Base-by-base conservation (phyloP, 2,888 invertebrate genomes). In the Amphiduros pacificus region DNA sequence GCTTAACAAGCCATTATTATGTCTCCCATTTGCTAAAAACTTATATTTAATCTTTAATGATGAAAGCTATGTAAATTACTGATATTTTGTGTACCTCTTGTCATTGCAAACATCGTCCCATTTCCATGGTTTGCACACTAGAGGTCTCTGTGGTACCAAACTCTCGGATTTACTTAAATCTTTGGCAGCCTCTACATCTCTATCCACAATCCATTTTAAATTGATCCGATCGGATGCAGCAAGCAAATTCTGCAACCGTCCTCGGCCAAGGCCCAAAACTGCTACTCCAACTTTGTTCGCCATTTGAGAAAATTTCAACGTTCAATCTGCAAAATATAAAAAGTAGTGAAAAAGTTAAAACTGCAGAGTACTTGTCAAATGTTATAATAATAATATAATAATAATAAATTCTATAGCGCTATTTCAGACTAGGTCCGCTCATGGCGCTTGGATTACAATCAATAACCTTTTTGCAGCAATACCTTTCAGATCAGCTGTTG, bases 71-170 rank as follows among this genome's bases (percentile, higher is more conserved):
- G n/a, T n/a, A n/a, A n/a, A n/a, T n/a, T n/a, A n/a, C n/a, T n/a
- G n/a, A n/a, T n/a, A n/a, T n/a, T n/a, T n/a, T n/a, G n/a, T n/a
- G n/a, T 56, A 56, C 56, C 44, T 48, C 6, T 48, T 20, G 20
- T 56, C 56, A 44, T 48, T 44, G 29, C 56, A 56, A 9, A 56
- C 29, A 24, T 11, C 29, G 29, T 48, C 56, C 56, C 56, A 56
- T 1, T 44, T 29, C 20, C 56, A 44, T 29, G 31, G 27, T 20
- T 56, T 56, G 11, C 29, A 24, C 28, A 56, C 48, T 14, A 29
- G 27, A 48, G 56, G 29, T 48, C 29, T 20, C 4, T 17, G 6
- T 44, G 6, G 6, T 28, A 28, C 49, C n/a, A 56, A n/a, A 4
- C 56, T 48, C 27, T 41, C 44, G 20, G n/a, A 22, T 9, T 44